A percentile compares a stretch with the other conserved stretches of the same genome.
phyloP scores from a whole-genome alignment of 1,140 invertebrate genomes.

The Ceratina calcarata region DNA sequence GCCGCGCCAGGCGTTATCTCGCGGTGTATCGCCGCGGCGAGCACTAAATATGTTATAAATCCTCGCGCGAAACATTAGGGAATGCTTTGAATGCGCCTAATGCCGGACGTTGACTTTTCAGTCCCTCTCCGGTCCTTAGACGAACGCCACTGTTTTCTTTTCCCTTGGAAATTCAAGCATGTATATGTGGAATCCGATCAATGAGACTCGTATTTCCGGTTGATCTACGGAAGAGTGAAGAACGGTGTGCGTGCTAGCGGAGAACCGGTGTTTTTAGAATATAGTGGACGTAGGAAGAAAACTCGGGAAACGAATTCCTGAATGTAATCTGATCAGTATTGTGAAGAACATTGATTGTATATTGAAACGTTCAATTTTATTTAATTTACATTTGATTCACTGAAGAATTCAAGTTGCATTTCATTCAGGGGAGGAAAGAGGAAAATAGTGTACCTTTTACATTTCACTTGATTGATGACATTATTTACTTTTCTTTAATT shows the following conservation, averaged over 20 bases:
- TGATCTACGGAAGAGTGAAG: not conserved
- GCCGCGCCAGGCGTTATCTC: slow-evolving; percentile 62
- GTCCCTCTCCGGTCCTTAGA: not conserved
- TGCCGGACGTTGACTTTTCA: slow-evolving; percentile 40
- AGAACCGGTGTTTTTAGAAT: not conserved
- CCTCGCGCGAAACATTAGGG: slow-evolving; percentile 68
- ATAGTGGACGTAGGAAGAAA: too few relatives aligned
- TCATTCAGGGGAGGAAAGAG: too few relatives aligned
- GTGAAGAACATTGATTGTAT: not conserved
- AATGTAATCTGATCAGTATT: slow-evolving; percentile 17
- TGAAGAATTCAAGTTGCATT: not conserved
- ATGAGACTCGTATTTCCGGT: slow-evolving; percentile 22
- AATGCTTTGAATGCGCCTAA: slow-evolving; percentile 69
- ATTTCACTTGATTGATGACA: not conserved
- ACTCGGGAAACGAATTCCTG: slow-evolving; percentile 1
- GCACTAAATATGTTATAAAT: slow-evolving; percentile 75
- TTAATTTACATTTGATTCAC: not conserved
- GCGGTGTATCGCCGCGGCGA: slow-evolving; percentile 60
- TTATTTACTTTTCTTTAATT: not conserved
- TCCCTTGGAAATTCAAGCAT: not conserved
- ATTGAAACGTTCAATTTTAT: not conserved
- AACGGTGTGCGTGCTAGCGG: not conserved
- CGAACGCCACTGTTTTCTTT: not conserved
- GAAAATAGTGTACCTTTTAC: too few relatives aligned
- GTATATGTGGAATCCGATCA: slow-evolving; percentile 2